Evolutionary conservation across 1,140 invertebrate genomes (phyloP), one percentile per base, ranked within the genome.

Genomic region (Leptopilina clavipes): DNA sequence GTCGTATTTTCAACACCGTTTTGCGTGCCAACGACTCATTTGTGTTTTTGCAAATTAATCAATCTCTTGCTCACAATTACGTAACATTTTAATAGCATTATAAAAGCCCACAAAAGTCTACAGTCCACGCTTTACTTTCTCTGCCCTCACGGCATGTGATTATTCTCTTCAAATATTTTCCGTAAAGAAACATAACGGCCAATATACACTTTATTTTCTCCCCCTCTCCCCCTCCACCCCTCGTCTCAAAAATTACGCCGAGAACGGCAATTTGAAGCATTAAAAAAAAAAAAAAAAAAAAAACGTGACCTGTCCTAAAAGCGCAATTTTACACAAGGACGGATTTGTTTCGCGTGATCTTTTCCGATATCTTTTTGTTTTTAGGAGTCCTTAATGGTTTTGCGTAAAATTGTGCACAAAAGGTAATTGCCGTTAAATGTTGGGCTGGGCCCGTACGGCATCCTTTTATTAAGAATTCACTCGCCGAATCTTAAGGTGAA

Each of bases 381-480:
- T 31, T 31, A 2, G 5, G 25, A 59, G 19, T 17, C 11, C 54
- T 59, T 56, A 25, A 65, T 25, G 56, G 25, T n/a, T 65, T 65
- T 31, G 11, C 25, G 59, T 22, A 65, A 65, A 65, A 65, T 65
- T 65, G 59, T 65, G 59, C 14, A 22, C 7, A 12, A 65, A 65
- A 65, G 59, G 59, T 31, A 65, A 65, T 65, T 65, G 59, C 59
- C 59, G 59, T 65, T 65, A 65, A 65, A 65, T 25, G 22, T 31
- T 2, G 59, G 25, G 59, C 59, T 25, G 14, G 59, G 25, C 14
- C 25, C 31, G 22, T 65, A 31, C 25, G 1, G 25, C n/a, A 65
- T 65, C 59, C 59, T 31, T 65, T 31, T 65, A 65, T 65, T 65
- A 65, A 65, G 59, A 65, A 65, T 65, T 65, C 59, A 65, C 59